A percentile compares a stretch with the other conserved stretches of the same genome.
These are phyloP conservation scores for Anomalospiza imberbis DNA, from an alignment of 2,797 vertebrate genomes.

Conservation along the genomic window DNA sequence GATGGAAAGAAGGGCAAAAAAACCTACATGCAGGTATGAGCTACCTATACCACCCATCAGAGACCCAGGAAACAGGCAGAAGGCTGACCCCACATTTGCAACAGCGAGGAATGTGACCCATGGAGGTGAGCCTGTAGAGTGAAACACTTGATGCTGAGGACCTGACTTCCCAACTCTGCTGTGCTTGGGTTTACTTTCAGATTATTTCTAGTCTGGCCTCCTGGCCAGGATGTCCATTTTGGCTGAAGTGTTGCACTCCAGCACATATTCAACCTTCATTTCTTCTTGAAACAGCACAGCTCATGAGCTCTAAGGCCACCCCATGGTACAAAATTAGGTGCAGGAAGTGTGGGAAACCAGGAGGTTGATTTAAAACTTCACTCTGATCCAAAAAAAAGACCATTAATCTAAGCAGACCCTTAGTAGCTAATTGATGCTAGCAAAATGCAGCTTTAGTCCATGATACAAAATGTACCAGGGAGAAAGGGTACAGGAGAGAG, in stretches of 20 bases:
- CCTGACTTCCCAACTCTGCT: not conserved
- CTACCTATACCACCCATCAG: not conserved
- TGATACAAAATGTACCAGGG: not conserved
- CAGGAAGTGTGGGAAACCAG: not conserved
- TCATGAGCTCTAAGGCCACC: not conserved
- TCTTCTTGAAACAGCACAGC: not conserved
- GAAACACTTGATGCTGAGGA: not conserved
- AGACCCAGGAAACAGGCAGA: not conserved
- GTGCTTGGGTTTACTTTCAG: not conserved
- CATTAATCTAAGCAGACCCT: not conserved
- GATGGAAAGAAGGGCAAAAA: not conserved
- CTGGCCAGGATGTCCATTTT: not conserved
- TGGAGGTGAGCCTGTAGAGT: too few relatives aligned
- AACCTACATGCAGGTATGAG: not conserved
- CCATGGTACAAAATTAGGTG: not conserved
- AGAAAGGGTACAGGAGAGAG: not conserved
- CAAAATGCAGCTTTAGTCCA: not conserved
- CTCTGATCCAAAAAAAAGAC: not conserved
- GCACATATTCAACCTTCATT: not conserved
- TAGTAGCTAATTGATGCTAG: not conserved
- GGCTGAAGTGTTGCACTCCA: not conserved
- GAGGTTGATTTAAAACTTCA: not conserved
- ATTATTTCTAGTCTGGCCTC: not conserved
- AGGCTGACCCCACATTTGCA: not conserved
- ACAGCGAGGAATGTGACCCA: not conserved